Base-by-base conservation (phyloP, 2,113 vertebrate genomes). In the Rana temporaria region DNA sequence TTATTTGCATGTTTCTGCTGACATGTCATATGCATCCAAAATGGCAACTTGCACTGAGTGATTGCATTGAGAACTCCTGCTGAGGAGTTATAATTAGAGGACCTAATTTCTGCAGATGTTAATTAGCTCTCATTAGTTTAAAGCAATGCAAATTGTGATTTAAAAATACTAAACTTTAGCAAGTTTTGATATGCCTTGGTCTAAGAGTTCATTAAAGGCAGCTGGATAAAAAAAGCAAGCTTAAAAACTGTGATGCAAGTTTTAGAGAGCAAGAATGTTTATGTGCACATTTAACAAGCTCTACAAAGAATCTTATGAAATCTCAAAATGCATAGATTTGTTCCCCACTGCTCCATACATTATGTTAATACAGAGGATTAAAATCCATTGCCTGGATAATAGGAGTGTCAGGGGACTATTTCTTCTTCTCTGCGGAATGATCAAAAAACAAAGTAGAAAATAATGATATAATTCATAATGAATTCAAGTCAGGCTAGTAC, bases 331-430 rank as follows among this genome's bases (percentile, higher is more conserved):
- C 65, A n/a, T n/a, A 55, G 24, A 72, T 72, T 55, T 56, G 55
- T 72, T 72, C 20, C 20, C 18, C 7, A 26, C 17, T 72, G 69
- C 69, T 15, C 55, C 52, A 26, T 72, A 53, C 69, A 72, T 72
- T 72, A 72, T 72, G 69, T 53, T 55, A 56, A 72, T 72, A 12
- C 69, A 26, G n/a, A 26, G 69, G 69, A 72, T 72, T 72, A 55
- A 56, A n/a, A 72, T 72, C 9, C 18, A 72, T 48, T 24, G 55
- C 52, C 26, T 72, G 52, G 52, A 72, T 55, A 72, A 72, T 72
- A 32, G 52, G 55, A 56, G 52, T 56, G 52, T 72, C 69, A 72
- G 69, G 34, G 67, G 69, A 72, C 55, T 72, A 55, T 72, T 69
- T 52, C 38, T 26, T 38, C 32, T 38, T n/a, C 65, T 24, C 65